phyloP scores from a whole-genome alignment of 1,140 invertebrate genomes.

The Bombus soroeensis region DNA sequence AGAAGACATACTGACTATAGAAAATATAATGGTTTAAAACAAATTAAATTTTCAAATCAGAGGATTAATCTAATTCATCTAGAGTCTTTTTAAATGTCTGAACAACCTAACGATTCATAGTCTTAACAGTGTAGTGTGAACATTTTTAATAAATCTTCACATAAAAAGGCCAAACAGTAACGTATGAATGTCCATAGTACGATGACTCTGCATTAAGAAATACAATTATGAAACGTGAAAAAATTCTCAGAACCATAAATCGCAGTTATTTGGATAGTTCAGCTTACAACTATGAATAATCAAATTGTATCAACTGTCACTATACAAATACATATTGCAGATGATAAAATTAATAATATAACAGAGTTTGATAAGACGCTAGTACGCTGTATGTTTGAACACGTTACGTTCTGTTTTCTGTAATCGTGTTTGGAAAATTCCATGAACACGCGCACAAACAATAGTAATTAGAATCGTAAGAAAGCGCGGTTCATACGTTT shows the following conservation, averaged over 20 bases:
- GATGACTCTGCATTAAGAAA: too few relatives aligned
- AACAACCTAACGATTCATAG: background rate
- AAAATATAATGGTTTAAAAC: background rate
- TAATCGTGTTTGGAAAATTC: background rate
- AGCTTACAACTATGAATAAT: background rate
- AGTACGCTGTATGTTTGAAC: background rate
- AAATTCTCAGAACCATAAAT: too few relatives aligned
- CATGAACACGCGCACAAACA: background rate
- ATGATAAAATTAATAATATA: conserved; percentile 7
- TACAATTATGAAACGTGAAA: background rate
- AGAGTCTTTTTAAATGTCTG: too few relatives aligned
- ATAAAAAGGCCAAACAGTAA: background rate
- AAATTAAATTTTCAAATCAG: background rate
- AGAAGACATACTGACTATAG: background rate
- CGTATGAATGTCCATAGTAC: background rate
- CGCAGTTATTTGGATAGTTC: background rate
- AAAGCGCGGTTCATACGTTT: conserved; percentile 28
- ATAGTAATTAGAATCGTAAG: background rate
- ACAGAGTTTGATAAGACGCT: background rate
- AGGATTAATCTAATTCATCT: background rate
- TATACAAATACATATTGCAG: background rate
- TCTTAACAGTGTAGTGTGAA: background rate
- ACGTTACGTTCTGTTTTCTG: background rate
- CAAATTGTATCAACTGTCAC: background rate
- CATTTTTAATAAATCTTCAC: background rate